Evolutionary conservation across 1,140 invertebrate species (phyloP).

Genomic region (Drosophila tristis): DNA sequence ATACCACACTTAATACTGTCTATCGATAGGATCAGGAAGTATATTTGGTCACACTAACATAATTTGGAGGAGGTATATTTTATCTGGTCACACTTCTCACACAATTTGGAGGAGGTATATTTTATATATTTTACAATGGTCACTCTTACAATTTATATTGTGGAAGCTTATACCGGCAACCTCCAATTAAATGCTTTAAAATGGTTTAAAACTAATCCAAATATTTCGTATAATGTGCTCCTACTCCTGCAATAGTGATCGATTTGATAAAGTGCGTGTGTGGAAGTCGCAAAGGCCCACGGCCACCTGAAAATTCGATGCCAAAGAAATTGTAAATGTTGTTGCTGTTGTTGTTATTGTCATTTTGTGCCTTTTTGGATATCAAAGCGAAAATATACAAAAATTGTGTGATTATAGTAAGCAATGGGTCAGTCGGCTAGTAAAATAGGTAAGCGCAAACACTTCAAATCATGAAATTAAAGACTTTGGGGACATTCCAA

Average conservation of each 20-base stretch:
- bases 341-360: conserved; percentile 17
- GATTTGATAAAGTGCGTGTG: conserved; percentile 4
- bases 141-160: too few species aligned
- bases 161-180: conserved; percentile 24
- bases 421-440: conserved; percentile 78
- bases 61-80: not conserved
- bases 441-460: conserved; percentile 77
- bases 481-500: conserved; percentile 52
- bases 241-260: conserved; percentile 2
- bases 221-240: conserved; percentile 16
- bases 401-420: conserved; percentile 39
- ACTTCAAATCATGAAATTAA: conserved; percentile 7
- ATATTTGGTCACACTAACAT: conserved; percentile 18
- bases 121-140: too few species aligned
- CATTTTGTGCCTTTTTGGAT: conserved; percentile 32
- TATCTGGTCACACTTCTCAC: too few species aligned
- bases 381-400: conserved; percentile 16
- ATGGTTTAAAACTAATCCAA: conserved; percentile 32
- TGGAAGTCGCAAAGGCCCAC: conserved; percentile 27
- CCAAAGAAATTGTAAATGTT: conserved; percentile 55
- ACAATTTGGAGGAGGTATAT: too few species aligned
- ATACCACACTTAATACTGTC: conserved; percentile 1
- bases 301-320: conserved; percentile 49
- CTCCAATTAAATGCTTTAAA: conserved; percentile 48
- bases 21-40: too few species aligned